Evolutionary conservation across 23 tunicate genomes (phyloP), one percentile per base, ranked within the genome.

Genomic region (Clavelina lepadiformis): DNA sequence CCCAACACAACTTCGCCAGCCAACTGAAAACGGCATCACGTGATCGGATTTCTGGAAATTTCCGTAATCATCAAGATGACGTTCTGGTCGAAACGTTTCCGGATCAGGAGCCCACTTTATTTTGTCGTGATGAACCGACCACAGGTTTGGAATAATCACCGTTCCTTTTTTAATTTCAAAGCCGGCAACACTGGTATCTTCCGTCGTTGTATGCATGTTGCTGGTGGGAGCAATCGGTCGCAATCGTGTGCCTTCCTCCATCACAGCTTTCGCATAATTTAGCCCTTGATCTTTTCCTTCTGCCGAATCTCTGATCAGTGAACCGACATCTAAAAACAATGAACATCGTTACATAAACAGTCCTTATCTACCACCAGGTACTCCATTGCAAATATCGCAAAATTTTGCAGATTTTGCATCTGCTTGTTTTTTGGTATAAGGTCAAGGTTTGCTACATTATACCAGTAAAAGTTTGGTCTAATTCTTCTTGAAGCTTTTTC

Each of bases 71-170:
- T 69, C 79, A 32, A 81, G 33, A 76, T 89, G 97, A 1, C 97
- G 80, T 41, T 75, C 89, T 5, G 97, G 97, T 19, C 83, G 72
- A 49, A 81, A 89, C 15, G 27, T 50, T 1, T 81, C 89, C 6
- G 79, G 69, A 33, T 89, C 97, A 0, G 85, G 96, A 1, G 58
- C 50, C 97, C 97, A 89, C 36, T 33, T 27, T 1, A 60, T 34
- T 57, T 49, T 31, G 56, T 89, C 89, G 41, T 62, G 81, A 57
- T 89, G 89, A 0, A 81, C 89, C 46, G 80, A 70, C 88, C 87
- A 81, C n/a, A 89, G 33, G 60, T 89, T 89, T 7, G 89, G 75
- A 7, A 74, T 46, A 30, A 89, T 60, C 11, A 54, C 59, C 0
- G 76, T 60, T 35, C 49, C 74, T 63, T 75, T 69, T 21, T 89